These are phyloP conservation scores for Sylvietta virens DNA, from an alignment of 2,113 vertebrate genomes.

Conservation along the genomic window DNA sequence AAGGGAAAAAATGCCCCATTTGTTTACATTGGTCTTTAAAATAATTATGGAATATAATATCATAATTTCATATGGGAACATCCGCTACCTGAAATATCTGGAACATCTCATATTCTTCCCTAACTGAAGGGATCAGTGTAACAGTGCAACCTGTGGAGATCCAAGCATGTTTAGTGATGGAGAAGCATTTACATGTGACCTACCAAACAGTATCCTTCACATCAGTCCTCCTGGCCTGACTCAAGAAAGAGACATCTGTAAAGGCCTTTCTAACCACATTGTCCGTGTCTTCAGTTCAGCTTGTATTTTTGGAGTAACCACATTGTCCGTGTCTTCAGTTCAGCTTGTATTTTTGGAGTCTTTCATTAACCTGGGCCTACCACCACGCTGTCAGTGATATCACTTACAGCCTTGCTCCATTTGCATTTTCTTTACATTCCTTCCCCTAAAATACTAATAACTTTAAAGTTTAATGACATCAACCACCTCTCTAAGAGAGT, in stretches of 20 bases:
- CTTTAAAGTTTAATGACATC: background rate
- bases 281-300: background rate
- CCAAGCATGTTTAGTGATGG: background rate
- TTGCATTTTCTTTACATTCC: background rate
- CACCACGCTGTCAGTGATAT: background rate
- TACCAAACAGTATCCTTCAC: background rate
- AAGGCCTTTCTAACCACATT: background rate
- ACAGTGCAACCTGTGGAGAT: background rate
- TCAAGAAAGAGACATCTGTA: background rate
- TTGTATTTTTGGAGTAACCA: background rate
- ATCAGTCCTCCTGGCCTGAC: background rate
- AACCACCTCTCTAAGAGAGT: background rate
- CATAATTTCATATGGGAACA: background rate
- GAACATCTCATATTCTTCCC: background rate
- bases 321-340: background rate
- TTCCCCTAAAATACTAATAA: background rate
- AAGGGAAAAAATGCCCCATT: rapidly evolving
- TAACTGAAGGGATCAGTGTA: background rate
- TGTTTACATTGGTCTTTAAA: background rate
- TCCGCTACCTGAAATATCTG: background rate
- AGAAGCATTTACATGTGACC: background rate
- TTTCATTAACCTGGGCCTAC: rapidly evolving
- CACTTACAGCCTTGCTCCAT: background rate
- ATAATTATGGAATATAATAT: background rate
- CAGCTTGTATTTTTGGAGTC: background rate